Conservation (phyloP, 2,888 invertebrate genomes). For the Choristoneura rosaceana region DNA sequence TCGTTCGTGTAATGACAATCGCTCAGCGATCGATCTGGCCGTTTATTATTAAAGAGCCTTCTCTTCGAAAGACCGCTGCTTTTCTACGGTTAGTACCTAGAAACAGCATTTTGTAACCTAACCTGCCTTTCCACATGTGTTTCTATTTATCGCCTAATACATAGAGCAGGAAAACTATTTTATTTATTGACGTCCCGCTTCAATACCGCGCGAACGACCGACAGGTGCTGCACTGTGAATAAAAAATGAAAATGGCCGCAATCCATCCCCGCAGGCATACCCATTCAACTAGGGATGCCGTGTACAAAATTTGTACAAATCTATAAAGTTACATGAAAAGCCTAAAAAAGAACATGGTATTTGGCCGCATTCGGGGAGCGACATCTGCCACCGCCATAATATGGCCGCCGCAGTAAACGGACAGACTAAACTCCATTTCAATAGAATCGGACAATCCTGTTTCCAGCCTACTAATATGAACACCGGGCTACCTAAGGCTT, state of each 20-base stretch:
- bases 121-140: not conserved
- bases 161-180: slow-evolving; percentile 23
- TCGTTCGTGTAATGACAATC: slow-evolving; percentile 21
- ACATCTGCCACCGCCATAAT: no score
- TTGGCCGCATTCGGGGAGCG: no score
- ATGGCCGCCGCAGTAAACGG: no score
- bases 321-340: not conserved
- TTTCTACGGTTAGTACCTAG: not conserved
- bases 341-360: no score
- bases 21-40: slow-evolving; percentile 11
- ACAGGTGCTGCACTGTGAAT: slow-evolving; percentile 40
- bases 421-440: no score
- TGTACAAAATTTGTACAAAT: not conserved
- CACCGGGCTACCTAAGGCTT: no score
- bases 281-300: not conserved
- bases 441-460: no score
- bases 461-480: no score
- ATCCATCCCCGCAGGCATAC: slow-evolving; percentile 25
- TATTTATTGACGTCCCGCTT: slow-evolving; percentile 12
- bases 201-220: slow-evolving; percentile 27
- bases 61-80: no score
- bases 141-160: slow-evolving; percentile 26
- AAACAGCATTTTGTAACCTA: no score
- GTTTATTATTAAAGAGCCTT: slow-evolving; percentile 21
- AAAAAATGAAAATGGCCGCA: slow-evolving; percentile 31